A percentile compares a stretch with the other conserved stretches of the same genome.
Evolutionary conservation across 2,888 invertebrate genomes (phyloP).

Genomic region (Drosophila fungiperda): DNA sequence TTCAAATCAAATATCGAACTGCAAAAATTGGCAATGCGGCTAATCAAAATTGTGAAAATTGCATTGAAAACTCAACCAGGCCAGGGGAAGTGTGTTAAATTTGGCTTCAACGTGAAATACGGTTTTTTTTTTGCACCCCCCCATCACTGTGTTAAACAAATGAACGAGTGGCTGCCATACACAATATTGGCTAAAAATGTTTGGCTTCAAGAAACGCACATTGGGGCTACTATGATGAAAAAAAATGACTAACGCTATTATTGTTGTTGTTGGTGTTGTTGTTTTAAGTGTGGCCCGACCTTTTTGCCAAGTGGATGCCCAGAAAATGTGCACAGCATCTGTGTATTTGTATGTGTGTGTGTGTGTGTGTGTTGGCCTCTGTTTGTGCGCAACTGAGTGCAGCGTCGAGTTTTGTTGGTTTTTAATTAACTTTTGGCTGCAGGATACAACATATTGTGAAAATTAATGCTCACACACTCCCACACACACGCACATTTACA

Average conservation of each 20-base stretch:
- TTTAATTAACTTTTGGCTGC: constrained; percentile 85
- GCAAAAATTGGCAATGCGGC: constrained; percentile 49
- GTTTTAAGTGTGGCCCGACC: constrained; percentile 34
- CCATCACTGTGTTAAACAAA: constrained; percentile 24
- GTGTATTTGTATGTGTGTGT: constrained; percentile 18
- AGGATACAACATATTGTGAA: constrained; percentile 84
- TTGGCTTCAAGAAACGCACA: constrained; percentile 36
- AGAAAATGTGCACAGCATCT: constrained; percentile 14
- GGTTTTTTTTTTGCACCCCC: background rate
- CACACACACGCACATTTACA: constrained; percentile 35
- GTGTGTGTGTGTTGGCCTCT: constrained; percentile 3
- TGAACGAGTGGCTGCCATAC: constrained; percentile 9
- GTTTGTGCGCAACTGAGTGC: constrained; percentile 41
- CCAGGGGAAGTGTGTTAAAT: constrained; percentile 1
- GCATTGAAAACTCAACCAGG: constrained; percentile 34
- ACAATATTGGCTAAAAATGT: constrained; percentile 34
- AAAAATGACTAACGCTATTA: constrained; percentile 55
- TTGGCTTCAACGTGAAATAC: constrained; percentile 18
- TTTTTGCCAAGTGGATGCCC: constrained; percentile 50
- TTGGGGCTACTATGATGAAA: constrained; percentile 19
- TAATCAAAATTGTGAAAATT: constrained; percentile 66
- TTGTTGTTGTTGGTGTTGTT: constrained; percentile 19
- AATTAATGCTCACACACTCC: constrained; percentile 76
- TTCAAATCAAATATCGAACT: constrained; percentile 62
- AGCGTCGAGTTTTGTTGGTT: constrained; percentile 84